Conservation (phyloP, 2,113 vertebrate genomes). For the Rhabdomys dilectus region DNA sequence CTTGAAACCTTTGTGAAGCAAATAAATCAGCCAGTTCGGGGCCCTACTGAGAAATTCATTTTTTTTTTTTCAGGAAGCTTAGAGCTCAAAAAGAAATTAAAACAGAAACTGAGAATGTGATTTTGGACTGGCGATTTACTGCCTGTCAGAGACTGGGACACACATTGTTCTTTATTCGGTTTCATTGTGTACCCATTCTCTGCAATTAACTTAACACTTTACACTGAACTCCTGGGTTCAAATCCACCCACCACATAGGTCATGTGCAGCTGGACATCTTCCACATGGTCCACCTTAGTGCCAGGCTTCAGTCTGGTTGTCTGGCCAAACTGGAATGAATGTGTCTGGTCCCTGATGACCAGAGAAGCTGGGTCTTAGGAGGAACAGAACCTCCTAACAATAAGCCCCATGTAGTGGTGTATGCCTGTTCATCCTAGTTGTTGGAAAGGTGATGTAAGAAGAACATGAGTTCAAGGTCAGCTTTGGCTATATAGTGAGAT, state of each 20-base stretch:
- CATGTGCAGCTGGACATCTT: not conserved
- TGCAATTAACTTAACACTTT: not conserved
- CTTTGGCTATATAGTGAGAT: not conserved
- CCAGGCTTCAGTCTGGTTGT: not conserved
- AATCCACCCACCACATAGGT: not conserved
- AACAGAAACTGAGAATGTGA: slow-evolving; percentile 66
- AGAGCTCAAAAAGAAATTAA: slow-evolving; percentile 63
- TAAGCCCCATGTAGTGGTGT: not conserved
- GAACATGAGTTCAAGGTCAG: not conserved
- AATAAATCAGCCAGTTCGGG: slow-evolving; percentile 63
- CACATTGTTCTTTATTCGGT: slow-evolving; percentile 26
- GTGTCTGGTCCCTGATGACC: not conserved
- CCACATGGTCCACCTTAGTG: not conserved
- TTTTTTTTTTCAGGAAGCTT: slow-evolving; percentile 55
- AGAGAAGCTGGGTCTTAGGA: not conserved
- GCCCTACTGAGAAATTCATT: slow-evolving; percentile 44
- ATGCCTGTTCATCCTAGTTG: not conserved
- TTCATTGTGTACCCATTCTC: not conserved
- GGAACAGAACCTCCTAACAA: not conserved
- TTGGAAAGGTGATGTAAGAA: not conserved
- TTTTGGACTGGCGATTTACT: slow-evolving; percentile 44
- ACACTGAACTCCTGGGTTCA: slow-evolving; percentile 20
- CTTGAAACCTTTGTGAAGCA: slow-evolving; percentile 62
- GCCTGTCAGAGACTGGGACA: not conserved
- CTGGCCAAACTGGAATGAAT: not conserved